Percentiles rank a stretch among this genome's conserved stretches.
phyloP scores from a whole-genome alignment of 1,140 invertebrate genomes.

The Papilio xuthus region DNA sequence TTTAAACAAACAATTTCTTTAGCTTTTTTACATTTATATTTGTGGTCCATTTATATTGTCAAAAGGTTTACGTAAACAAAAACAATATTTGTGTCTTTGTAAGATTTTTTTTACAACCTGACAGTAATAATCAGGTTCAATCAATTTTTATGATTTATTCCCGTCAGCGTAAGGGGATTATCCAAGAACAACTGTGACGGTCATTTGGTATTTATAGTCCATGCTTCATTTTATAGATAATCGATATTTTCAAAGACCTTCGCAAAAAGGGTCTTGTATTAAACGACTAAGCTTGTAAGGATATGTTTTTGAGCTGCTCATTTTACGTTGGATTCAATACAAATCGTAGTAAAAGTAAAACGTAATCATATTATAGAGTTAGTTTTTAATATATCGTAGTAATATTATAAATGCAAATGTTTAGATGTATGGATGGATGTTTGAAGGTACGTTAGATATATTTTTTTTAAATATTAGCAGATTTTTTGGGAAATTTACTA shows the following conservation, averaged over 20 bases:
- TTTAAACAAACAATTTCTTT: too few species aligned
- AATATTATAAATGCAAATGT: too few species aligned
- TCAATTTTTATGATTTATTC: conserved; percentile 44
- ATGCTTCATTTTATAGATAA: conserved; percentile 20
- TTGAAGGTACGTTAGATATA: too few species aligned
- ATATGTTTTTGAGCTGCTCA: neutral
- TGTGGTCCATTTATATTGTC: too few species aligned
- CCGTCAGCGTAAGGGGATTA: conserved; percentile 31
- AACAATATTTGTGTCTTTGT: neutral
- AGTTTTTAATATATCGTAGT: too few species aligned
- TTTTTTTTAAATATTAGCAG: too few species aligned
- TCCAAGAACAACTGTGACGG: conserved; percentile 36
- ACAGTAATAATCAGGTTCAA: conserved; percentile 39
- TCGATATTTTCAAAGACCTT: conserved; percentile 19
- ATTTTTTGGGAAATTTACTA: too few species aligned
- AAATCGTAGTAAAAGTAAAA: neutral
- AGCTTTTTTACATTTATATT: too few species aligned
- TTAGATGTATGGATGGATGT: too few species aligned
- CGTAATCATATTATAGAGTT: neutral
- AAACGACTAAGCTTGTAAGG: neutral
- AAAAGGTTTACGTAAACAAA: neutral
- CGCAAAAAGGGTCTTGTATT: conserved; percentile 1
- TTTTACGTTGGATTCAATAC: conserved; percentile 3
- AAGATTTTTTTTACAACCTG: conserved; percentile 19
- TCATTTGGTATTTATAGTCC: conserved; percentile 39